Evolutionary conservation across 1,140 invertebrate genomes (phyloP), one percentile per base, ranked within the genome.

Genomic region (Sogatella furcifera): DNA sequence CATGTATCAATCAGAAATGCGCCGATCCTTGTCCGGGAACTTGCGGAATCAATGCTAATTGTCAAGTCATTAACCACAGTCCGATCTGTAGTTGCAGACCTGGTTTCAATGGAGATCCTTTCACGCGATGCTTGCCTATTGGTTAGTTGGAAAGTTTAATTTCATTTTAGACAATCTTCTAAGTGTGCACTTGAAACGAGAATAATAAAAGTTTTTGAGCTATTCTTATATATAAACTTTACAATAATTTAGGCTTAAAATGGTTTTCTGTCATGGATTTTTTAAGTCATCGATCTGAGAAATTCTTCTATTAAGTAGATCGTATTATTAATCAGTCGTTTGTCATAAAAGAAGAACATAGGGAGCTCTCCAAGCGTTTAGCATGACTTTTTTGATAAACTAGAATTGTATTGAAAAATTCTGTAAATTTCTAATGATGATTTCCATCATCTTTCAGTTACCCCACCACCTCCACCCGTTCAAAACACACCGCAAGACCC

Each of bases 31-130:
- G 78, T 64, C 71, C 75, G 53, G 76, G 77, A n/a, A 72, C 73
- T 24, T 81, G 78, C 66, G 79, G 77, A 53, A 69, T 72, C 13
- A 81, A 81, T 65, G 75, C 81, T 34, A 62, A 75, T 1, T 83
- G 81, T 63, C 73, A 78, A 66, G 76, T 79, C 28, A 69, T 77
- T 14, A 81, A 78, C 65, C 79, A 82, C 63, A 76, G 69, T 11
- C 77, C 81, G 38, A 67, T 74, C 57, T 84, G 82, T 62, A 73
- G 71, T 4, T 82, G 80, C 64, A 70, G 72, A 14, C 65, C 71
- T 38, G 78, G 76, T 13, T 81, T 76, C 61, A 78, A 73, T 9
- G 81, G 81, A 13, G 77, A 83, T 73, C 79, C 83, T 8, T 81
- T 82, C 62, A 74, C 68, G 38, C 76, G 69, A 54, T 85, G 82